Evolutionary conservation across 1,140 invertebrate species (phyloP).

Genomic region (Hesperophylax magnus): DNA sequence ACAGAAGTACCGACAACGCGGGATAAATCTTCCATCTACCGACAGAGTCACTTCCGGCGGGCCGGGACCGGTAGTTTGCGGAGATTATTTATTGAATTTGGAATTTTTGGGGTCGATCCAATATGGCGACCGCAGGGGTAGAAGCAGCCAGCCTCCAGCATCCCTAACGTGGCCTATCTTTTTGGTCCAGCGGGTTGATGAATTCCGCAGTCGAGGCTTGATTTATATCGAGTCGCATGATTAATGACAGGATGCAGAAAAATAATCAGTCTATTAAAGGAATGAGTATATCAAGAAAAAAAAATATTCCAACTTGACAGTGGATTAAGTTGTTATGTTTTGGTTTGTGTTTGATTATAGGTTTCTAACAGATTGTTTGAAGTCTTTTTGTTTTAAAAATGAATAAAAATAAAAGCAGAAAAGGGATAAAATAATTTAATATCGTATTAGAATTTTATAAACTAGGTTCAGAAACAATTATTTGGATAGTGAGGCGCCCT

Average conservation of each 20-base stretch:
- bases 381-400: too few species aligned
- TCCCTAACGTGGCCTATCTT: slow-evolving; percentile 39
- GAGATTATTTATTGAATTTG: slow-evolving; percentile 59
- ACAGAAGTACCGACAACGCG: slow-evolving; percentile 32
- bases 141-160: background rate
- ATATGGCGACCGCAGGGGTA: slow-evolving; percentile 34
- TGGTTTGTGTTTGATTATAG: too few species aligned
- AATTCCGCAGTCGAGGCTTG: slow-evolving; percentile 48
- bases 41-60: slow-evolving; percentile 54
- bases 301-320: background rate
- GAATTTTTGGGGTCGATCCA: slow-evolving; percentile 56
- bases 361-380: too few species aligned
- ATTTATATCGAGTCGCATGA: slow-evolving; percentile 46
- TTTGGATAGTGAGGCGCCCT: too few species aligned
- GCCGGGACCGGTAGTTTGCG: slow-evolving; percentile 49
- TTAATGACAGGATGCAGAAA: slow-evolving; percentile 23
- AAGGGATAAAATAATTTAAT: too few species aligned
- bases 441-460: too few species aligned
- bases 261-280: slow-evolving; percentile 28
- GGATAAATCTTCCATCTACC: slow-evolving; percentile 54
- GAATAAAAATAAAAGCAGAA: too few species aligned
- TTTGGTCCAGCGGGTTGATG: slow-evolving; percentile 54
- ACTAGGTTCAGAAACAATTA: too few species aligned
- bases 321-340: too few species aligned
- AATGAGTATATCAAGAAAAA: background rate